phyloP scores from a whole-genome alignment of 1,140 invertebrate genomes.

The Drosophila nebulosa region DNA sequence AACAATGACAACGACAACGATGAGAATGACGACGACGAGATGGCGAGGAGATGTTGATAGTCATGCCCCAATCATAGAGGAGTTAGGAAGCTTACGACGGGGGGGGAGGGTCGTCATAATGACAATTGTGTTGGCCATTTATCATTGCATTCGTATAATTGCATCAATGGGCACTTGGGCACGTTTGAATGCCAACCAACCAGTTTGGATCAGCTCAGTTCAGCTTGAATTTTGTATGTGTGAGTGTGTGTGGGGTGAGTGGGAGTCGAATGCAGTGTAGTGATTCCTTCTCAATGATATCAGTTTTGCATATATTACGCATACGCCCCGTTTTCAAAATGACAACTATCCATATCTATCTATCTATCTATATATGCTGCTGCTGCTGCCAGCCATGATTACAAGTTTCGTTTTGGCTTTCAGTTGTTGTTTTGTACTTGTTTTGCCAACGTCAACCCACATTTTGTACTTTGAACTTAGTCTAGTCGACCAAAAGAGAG shows the following conservation, averaged over 20 bases:
- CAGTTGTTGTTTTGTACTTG: constrained; percentile 6
- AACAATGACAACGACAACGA: constrained; percentile 22
- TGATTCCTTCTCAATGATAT: constrained; percentile 23
- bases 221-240: too few species aligned
- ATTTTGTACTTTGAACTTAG: constrained; percentile 75
- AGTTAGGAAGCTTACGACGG: too few species aligned
- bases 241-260: constrained; percentile 8
- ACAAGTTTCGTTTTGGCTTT: neutral
- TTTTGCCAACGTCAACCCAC: constrained; percentile 55
- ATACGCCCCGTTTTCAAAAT: constrained; percentile 54
- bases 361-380: neutral
- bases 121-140: constrained; percentile 62
- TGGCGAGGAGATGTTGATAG: constrained; percentile 43
- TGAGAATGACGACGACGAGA: constrained; percentile 40
- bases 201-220: too few species aligned
- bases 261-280: constrained; percentile 6
- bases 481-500: constrained; percentile 31
- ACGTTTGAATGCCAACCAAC: constrained; percentile 37
- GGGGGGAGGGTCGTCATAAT: neutral
- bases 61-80: constrained; percentile 28
- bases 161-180: constrained; percentile 68
- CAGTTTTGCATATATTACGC: constrained; percentile 60
- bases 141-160: constrained; percentile 72
- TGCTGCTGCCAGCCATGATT: neutral
- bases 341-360: neutral